These are phyloP conservation scores for Dasysyrphus albostriatus DNA, from an alignment of 2,888 invertebrate species.

Conservation along the genomic window DNA sequence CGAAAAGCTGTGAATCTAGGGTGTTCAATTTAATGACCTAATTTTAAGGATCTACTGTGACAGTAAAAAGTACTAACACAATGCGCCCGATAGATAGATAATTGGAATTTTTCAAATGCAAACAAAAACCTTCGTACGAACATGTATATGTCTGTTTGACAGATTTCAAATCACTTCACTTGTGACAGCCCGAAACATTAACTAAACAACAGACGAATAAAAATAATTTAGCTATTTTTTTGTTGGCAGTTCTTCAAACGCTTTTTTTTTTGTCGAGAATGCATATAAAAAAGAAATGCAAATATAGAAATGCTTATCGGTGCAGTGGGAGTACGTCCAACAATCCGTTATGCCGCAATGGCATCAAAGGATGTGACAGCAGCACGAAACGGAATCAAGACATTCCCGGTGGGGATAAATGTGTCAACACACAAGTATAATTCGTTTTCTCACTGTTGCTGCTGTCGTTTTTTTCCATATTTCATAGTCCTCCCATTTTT, in stretches of 20 bases:
- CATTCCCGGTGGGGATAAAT: conserved; percentile 68
- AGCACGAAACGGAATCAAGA: conserved; percentile 66
- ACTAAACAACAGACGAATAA: conserved; percentile 29
- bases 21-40: conserved; percentile 58
- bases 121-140: neutral
- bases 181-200: conserved; percentile 43
- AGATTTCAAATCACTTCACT: conserved; percentile 31
- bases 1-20: conserved; percentile 23
- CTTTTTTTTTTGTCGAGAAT: conserved; percentile 8
- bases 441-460: conserved; percentile 47
- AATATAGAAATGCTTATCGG: conserved; percentile 45
- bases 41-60: conserved; percentile 38
- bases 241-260: conserved; percentile 22
- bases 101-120: conserved; percentile 35
- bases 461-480: conserved; percentile 30
- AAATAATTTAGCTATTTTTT: conserved; percentile 34
- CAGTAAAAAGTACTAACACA: conserved; percentile 8
- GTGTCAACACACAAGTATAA: conserved; percentile 60
- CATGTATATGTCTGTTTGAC: conserved; percentile 10
- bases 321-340: conserved; percentile 49
- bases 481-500: conserved; percentile 1
- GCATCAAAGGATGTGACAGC: conserved; percentile 60
- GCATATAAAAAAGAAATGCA: conserved; percentile 35
- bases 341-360: conserved; percentile 57
- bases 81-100: conserved; percentile 20